Percentiles rank a stretch among this genome's conserved stretches.
phyloP scores from a whole-genome alignment of 2,113 vertebrate species.

The Cinclus cinclus region DNA sequence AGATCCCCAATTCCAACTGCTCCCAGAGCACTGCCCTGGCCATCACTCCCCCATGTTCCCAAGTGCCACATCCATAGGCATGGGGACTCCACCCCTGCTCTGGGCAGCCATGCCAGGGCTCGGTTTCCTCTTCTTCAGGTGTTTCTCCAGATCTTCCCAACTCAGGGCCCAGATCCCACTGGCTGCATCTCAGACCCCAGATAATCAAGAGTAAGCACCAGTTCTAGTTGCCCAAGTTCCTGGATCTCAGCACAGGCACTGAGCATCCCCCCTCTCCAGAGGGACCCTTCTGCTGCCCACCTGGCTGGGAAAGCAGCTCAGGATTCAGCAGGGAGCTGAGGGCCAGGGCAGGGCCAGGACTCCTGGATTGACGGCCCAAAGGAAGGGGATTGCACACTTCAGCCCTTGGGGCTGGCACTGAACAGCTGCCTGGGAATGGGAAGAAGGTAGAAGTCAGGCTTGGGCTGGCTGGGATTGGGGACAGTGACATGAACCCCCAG shows the following conservation, averaged over 20 bases:
- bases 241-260: not conserved
- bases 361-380: not conserved
- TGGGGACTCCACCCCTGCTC: not conserved
- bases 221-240: not conserved
- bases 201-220: not conserved
- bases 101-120: not conserved
- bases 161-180: not conserved
- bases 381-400: not conserved
- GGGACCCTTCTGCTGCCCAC: not conserved
- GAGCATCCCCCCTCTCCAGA: not conserved
- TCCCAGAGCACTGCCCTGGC: not conserved
- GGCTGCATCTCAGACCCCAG: not conserved
- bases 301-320: not conserved
- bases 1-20: not conserved
- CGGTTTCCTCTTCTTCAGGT: not conserved
- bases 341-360: not conserved
- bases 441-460: not conserved
- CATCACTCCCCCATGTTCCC: not conserved
- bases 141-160: rapidly evolving
- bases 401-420: not conserved
- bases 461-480: not conserved
- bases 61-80: not conserved
- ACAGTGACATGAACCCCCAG: not conserved
- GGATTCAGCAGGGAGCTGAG: not conserved
- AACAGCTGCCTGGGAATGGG: not conserved